A percentile compares a stretch with the other conserved stretches of the same genome.
phyloP scores from a whole-genome alignment of 2,113 vertebrate species.

The Pterocles burchelli region DNA sequence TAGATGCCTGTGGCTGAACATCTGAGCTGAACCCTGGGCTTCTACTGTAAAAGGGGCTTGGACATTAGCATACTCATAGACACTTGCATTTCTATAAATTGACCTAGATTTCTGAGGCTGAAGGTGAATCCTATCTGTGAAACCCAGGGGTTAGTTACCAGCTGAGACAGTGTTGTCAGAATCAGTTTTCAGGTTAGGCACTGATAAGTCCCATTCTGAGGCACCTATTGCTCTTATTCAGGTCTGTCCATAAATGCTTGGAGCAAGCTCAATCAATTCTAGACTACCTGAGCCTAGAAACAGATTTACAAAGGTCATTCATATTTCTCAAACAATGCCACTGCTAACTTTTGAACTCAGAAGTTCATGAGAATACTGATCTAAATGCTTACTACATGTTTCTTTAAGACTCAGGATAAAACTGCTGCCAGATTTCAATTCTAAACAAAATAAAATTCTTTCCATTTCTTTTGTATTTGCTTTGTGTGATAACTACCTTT shows the following conservation, averaged over 20 bases:
- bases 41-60: not conserved
- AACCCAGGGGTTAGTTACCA: not conserved
- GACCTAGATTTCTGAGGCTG: not conserved
- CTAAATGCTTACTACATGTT: not conserved
- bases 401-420: constrained; percentile 34
- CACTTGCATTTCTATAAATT: not conserved
- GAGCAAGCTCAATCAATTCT: not conserved
- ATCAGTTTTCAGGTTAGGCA: not conserved
- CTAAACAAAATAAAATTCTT: constrained; percentile 61
- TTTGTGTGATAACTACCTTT: constrained; percentile 47
- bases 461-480: constrained; percentile 37
- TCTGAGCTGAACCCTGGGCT: not conserved
- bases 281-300: not conserved
- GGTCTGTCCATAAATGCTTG: not conserved
- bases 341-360: not conserved
- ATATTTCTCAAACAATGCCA: not conserved
- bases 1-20: not conserved
- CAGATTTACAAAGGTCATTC: not conserved
- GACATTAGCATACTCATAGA: not conserved
- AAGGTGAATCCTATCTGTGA: not conserved
- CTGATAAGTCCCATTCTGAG: not conserved
- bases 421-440: constrained; percentile 44
- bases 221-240: not conserved
- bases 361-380: not conserved
- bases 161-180: not conserved